Evolutionary conservation across 1,140 invertebrate species (phyloP).

Genomic region (Apis florea): DNA sequence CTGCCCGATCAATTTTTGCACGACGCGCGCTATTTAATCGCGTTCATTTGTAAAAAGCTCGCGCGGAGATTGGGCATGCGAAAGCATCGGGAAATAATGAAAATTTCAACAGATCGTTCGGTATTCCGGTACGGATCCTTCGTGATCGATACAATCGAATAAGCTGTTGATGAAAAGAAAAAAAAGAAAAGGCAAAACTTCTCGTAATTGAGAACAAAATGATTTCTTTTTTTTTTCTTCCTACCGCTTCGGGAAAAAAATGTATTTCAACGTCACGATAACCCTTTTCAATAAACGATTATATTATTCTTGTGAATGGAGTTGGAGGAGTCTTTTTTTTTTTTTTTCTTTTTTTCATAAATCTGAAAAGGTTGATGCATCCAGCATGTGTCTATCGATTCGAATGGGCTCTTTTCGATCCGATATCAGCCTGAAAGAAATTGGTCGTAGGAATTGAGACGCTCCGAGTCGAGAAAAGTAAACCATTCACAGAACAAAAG

Average conservation of each 20-base stretch:
- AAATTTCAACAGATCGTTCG: background rate
- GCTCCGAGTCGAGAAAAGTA: slow-evolving; percentile 19
- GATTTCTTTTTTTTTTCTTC: too few species aligned
- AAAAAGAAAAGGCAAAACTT: background rate
- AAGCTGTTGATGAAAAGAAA: background rate
- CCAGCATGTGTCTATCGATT: background rate
- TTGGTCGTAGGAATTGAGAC: background rate
- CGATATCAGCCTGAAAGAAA: background rate
- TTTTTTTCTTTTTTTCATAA: background rate
- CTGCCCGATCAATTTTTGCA: background rate
- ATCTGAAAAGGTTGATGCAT: background rate
- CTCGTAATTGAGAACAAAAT: background rate
- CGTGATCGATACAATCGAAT: background rate
- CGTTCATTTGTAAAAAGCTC: background rate
- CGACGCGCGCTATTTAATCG: background rate
- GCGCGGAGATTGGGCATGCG: too few species aligned
- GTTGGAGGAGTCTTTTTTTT: too few species aligned
- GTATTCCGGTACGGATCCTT: too few species aligned
- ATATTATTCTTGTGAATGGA: too few species aligned
- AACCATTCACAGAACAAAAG: slow-evolving; percentile 26
- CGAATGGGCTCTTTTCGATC: background rate
- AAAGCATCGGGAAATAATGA: slow-evolving; percentile 5
- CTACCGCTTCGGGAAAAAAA: too few species aligned
- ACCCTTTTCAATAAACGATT: background rate
- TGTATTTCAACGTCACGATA: background rate